Percentiles rank a stretch among this genome's conserved stretches.
phyloP scores from a whole-genome alignment of 2,888 invertebrate genomes.

The Drosophila atroscutellata region DNA sequence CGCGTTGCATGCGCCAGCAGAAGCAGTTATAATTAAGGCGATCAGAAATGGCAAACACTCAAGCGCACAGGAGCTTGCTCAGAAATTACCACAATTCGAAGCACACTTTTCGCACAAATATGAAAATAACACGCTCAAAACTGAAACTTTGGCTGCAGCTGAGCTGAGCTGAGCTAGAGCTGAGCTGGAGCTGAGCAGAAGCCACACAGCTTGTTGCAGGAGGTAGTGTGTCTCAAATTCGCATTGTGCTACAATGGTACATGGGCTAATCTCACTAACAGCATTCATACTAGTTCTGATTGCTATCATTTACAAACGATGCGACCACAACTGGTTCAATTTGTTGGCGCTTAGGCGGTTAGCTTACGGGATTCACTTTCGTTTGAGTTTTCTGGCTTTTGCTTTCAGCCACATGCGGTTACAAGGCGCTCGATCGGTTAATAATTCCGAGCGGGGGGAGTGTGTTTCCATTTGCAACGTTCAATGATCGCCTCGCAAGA shows the following conservation, averaged over 20 bases:
- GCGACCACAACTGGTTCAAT: slow-evolving; percentile 26
- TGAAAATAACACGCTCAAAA: slow-evolving; percentile 59
- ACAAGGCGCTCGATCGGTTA: slow-evolving; percentile 42
- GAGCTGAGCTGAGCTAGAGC: neutral
- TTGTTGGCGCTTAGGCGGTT: slow-evolving; percentile 53
- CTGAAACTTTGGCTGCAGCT: neutral
- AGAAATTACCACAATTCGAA: slow-evolving; percentile 57
- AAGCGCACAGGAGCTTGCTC: slow-evolving; percentile 35
- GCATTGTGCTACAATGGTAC: slow-evolving; percentile 4
- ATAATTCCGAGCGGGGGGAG: slow-evolving; percentile 51
- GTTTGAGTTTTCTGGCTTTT: slow-evolving; percentile 56
- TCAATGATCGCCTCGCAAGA: slow-evolving; percentile 33
- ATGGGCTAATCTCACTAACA: slow-evolving; percentile 60
- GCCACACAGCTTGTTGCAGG: neutral
- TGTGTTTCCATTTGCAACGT: slow-evolving; percentile 55
- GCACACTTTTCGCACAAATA: slow-evolving; percentile 59
- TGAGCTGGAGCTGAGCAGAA: slow-evolving; percentile 1
- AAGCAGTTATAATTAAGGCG: slow-evolving; percentile 59
- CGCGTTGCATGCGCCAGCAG: slow-evolving; percentile 54
- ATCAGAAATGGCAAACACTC: slow-evolving; percentile 37
- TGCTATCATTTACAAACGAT: slow-evolving; percentile 66
- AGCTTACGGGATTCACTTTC: slow-evolving; percentile 69
- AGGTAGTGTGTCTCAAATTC: neutral
- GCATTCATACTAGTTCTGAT: slow-evolving; percentile 78
- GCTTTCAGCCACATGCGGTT: slow-evolving; percentile 67